A percentile compares a stretch with the other conserved stretches of the same genome.
Evolutionary conservation across 2,113 vertebrate species (phyloP).

Genomic region (Benthochromis sp.): DNA sequence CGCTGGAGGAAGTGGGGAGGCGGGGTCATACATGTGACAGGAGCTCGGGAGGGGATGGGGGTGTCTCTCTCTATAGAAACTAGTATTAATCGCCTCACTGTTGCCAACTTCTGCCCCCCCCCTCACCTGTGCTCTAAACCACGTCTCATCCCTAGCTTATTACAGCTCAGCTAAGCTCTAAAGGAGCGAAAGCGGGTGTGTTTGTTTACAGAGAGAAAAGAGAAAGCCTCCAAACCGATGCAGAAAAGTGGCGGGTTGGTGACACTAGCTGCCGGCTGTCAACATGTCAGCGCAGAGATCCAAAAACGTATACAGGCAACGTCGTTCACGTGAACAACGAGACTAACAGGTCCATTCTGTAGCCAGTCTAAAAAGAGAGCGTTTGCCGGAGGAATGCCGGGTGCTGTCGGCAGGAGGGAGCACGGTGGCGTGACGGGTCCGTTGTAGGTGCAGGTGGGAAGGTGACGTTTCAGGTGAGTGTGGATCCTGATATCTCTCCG

Average conservation of each 20-base stretch:
- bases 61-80: constrained; percentile 17
- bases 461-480: constrained; percentile 23
- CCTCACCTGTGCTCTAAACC: constrained; percentile 24
- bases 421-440: constrained; percentile 18
- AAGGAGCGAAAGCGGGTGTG: background rate
- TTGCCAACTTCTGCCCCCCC: background rate
- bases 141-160: background rate
- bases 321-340: background rate
- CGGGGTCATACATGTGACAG: constrained; percentile 10
- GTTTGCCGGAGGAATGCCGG: background rate
- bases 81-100: constrained; percentile 7
- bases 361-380: constrained; percentile 1
- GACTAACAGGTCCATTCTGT: constrained; percentile 6
- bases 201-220: background rate
- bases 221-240: background rate
- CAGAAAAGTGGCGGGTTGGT: constrained; percentile 16
- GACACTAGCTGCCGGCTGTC: constrained; percentile 62
- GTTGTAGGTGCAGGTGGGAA: constrained; percentile 21
- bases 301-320: background rate
- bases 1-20: constrained; percentile 4
- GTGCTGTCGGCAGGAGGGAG: constrained; percentile 28
- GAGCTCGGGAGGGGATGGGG: background rate
- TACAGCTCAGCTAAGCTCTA: background rate
- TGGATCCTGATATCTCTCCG: constrained; percentile 7
- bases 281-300: constrained; percentile 19